These are phyloP conservation scores for Marisa cornuarietis DNA, from an alignment of 1,140 invertebrate genomes.

Conservation along the genomic window DNA sequence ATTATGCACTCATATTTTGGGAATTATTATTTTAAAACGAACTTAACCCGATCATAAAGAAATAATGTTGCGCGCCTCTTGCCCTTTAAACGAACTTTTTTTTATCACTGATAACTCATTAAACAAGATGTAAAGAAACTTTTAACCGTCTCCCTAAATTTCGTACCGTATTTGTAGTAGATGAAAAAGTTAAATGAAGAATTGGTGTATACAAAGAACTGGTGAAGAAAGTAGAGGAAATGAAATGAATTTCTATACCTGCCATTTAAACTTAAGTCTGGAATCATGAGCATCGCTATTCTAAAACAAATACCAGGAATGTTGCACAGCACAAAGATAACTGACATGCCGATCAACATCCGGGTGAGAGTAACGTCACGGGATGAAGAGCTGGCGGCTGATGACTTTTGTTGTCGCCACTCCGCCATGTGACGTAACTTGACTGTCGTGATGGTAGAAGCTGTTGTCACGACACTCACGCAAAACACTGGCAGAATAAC, in stretches of 20 bases:
- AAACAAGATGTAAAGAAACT: neutral
- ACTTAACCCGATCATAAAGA: too few relatives aligned
- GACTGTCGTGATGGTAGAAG: neutral
- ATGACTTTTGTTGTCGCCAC: conserved; percentile 2
- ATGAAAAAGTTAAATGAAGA: neutral
- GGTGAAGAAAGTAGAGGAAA: neutral
- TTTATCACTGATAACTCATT: too few relatives aligned
- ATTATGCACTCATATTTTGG: too few relatives aligned
- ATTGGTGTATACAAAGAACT: neutral
- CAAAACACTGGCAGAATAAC: neutral
- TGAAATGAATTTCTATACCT: neutral
- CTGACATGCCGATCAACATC: neutral
- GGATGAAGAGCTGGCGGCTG: neutral
- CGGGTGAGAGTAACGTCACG: neutral
- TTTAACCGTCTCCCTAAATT: conserved; percentile 8
- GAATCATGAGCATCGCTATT: neutral
- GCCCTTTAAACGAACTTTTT: too few relatives aligned
- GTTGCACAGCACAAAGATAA: neutral
- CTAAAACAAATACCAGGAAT: neutral
- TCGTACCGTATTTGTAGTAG: neutral
- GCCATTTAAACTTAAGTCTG: neutral
- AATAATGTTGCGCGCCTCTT: too few relatives aligned
- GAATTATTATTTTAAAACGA: too few relatives aligned
- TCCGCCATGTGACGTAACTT: neutral
- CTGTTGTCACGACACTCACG: neutral